Evolutionary conservation across 2,797 vertebrate species (phyloP), one percentile per base, ranked within the genome.

Genomic region (Esox masquinongy): DNA sequence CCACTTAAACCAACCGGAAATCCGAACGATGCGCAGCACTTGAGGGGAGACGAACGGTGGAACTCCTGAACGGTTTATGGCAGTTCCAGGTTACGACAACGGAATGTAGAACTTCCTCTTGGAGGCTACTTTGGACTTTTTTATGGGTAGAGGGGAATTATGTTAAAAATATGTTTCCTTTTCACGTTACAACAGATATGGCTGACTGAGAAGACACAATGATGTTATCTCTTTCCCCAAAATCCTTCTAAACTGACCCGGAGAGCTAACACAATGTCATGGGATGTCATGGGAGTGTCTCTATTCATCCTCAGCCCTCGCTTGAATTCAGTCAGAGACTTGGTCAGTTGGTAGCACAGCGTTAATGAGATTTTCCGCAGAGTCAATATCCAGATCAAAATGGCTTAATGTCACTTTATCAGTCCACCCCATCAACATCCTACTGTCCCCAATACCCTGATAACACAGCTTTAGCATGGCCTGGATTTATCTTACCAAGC

Each of bases 401-500:
- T 73, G 80, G 85, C 81, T 70, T 50, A 51, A 14, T 16, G 14
- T 88, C 89, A 85, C 74, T 71, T 16, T 85, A 85, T 89, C 85
- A 75, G 82, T 76, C 1, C 71, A 34, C 74, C 82, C 73, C 74
- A 87, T 85, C 89, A 31, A 78, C 68, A 83, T 80, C 83, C 89
- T 85, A 89, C 91, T 90, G 43, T 47, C 92, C 91, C 93, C 79
- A 75, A 49, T 66, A 83, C 59, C 67, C 73, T 31, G 86, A 89
- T 82, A 82, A 71, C 50, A 29, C 39, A 2, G 50, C 29, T 14
- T 26, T 9, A n/a, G 14, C 11, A 26, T 78, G 80, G 71, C 72
- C 77, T 74, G 91, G 91, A 90, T 79, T 76, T 74, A 80, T 78
- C 74, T 83, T 86, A 86, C 90, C 93, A 92, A 89, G 88, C 84